Percentiles rank a stretch among this genome's conserved stretches.
Conservation (phyloP, 2,888 invertebrate genomes). For the Syrphus vitripennis region DNA sequence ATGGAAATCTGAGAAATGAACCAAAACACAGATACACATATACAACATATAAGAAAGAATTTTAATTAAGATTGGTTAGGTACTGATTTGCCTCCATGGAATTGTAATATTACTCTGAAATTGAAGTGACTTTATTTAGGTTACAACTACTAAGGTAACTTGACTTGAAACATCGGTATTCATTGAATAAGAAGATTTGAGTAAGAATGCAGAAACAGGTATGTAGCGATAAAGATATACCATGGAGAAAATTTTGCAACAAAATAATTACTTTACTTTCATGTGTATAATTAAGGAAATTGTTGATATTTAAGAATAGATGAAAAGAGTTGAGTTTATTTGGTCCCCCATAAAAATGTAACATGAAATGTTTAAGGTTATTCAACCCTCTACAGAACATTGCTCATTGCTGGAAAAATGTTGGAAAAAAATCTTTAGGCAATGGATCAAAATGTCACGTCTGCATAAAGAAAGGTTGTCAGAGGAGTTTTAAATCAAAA, state of each 20-base stretch:
- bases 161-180: background rate
- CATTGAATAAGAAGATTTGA: background rate
- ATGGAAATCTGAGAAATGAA: conserved; percentile 13
- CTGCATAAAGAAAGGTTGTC: too few species aligned
- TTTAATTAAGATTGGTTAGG: conserved; percentile 13
- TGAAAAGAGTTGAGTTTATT: too few species aligned
- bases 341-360: too few species aligned
- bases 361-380: too few species aligned
- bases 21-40: background rate
- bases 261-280: background rate
- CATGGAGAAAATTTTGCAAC: background rate
- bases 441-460: too few species aligned
- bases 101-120: conserved; percentile 17
- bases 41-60: background rate
- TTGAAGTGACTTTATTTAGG: conserved; percentile 20
- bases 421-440: too few species aligned
- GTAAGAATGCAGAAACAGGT: background rate
- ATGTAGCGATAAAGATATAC: too few species aligned
- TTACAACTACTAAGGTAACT: background rate
- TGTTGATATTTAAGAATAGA: too few species aligned
- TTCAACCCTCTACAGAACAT: too few species aligned
- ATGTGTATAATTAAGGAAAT: background rate
- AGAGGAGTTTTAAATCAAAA: too few species aligned
- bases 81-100: conserved; percentile 28
- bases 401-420: too few species aligned